Evolutionary conservation across 2,797 vertebrate species (phyloP).

Genomic region (Ciconia nigra): DNA sequence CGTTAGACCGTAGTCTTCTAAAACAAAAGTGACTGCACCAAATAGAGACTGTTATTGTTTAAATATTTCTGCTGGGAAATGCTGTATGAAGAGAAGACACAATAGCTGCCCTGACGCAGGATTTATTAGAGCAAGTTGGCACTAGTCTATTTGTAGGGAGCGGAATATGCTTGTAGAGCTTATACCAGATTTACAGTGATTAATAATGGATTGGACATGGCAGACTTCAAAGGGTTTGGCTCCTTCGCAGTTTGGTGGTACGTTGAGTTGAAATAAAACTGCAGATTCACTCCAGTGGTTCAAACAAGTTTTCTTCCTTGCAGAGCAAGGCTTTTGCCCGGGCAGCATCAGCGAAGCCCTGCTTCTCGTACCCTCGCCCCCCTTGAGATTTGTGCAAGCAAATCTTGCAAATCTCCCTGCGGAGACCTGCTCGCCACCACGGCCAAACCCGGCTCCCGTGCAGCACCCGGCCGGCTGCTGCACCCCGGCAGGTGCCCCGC

Average conservation of each 20-base stretch:
- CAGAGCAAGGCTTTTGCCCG: neutral
- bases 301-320: neutral
- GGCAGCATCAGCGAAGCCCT: neutral
- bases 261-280: neutral
- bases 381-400: neutral
- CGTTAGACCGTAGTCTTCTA: neutral
- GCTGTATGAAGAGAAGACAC: constrained; percentile 24
- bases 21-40: constrained; percentile 62
- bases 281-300: neutral
- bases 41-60: constrained; percentile 49
- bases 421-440: fast-evolving
- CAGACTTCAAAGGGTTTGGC: neutral
- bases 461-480: fast-evolving
- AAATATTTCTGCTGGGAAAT: constrained; percentile 68
- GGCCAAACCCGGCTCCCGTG: neutral
- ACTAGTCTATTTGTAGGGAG: constrained; percentile 50
- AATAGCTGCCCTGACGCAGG: constrained; percentile 39
- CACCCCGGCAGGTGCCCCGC: neutral
- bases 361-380: fast-evolving
- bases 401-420: too few species aligned
- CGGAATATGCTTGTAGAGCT: constrained; percentile 71
- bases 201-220: constrained; percentile 61
- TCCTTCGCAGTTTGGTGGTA: neutral
- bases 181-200: constrained; percentile 72
- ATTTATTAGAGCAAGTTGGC: constrained; percentile 64